These are phyloP conservation scores for Trachemys scripta DNA, from an alignment of 2,113 vertebrate genomes.

Conservation along the genomic window DNA sequence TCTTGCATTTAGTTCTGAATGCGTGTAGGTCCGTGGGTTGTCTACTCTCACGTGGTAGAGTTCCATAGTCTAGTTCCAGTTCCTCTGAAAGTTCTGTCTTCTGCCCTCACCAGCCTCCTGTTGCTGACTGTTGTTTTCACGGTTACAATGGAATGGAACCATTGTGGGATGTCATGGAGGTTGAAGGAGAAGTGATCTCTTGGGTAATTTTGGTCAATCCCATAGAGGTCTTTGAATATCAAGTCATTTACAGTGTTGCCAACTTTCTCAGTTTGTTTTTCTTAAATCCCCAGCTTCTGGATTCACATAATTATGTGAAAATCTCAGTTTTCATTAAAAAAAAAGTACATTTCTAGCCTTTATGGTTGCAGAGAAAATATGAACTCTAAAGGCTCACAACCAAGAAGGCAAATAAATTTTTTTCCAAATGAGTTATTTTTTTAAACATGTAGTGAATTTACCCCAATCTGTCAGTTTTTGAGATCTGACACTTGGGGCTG, in stretches of 20 bases:
- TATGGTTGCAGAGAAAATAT: background rate
- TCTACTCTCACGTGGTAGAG: background rate
- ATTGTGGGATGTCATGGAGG: background rate
- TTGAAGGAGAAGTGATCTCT: background rate
- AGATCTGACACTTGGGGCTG: background rate
- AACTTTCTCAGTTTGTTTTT: background rate
- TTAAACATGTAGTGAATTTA: too few relatives aligned
- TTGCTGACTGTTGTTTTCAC: background rate
- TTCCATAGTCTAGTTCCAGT: background rate
- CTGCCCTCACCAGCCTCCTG: background rate
- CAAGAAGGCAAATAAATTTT: background rate
- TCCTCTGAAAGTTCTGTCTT: accelerated
- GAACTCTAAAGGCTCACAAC: background rate
- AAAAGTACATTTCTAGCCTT: background rate
- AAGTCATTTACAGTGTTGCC: background rate
- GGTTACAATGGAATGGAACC: background rate
- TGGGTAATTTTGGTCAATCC: too few relatives aligned
- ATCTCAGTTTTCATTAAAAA: background rate
- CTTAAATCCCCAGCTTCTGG: background rate
- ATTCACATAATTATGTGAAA: background rate
- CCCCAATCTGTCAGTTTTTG: background rate
- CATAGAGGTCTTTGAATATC: too few relatives aligned
- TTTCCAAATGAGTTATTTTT: too few relatives aligned
- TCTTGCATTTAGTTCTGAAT: too few relatives aligned
- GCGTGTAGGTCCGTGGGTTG: too few relatives aligned